Conservation (phyloP, 2,797 vertebrate genomes). For the Dendrocincla tyrannina region DNA sequence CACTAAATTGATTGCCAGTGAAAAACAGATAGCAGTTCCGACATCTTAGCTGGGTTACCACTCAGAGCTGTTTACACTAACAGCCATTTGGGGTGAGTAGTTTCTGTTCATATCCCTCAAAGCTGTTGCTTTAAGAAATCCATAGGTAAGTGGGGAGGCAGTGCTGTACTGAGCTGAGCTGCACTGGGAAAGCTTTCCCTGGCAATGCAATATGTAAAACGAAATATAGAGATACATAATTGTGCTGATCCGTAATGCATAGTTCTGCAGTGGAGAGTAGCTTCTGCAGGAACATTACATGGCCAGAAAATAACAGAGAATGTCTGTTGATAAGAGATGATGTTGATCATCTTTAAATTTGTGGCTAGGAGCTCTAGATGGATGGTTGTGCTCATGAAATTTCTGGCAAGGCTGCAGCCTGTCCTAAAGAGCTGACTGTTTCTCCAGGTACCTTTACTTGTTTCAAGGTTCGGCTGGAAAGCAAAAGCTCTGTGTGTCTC, state of each 20-base stretch:
- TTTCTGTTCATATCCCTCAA: background rate
- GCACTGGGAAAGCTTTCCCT: background rate
- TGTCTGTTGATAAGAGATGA: background rate
- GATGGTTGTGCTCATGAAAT: background rate
- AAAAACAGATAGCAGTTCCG: background rate
- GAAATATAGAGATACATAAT: background rate
- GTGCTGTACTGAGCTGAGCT: background rate
- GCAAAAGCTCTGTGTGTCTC: background rate
- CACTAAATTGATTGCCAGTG: slow-evolving; percentile 6
- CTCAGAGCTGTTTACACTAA: background rate
- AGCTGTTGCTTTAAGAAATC: background rate
- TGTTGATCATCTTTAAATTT: background rate
- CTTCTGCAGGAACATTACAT: background rate
- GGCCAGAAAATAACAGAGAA: background rate
- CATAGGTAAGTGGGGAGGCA: background rate
- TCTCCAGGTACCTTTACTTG: background rate
- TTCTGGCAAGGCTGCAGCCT: background rate
- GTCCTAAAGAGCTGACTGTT: background rate
- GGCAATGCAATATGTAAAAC: background rate
- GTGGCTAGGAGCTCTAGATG: background rate
- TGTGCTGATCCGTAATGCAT: background rate
- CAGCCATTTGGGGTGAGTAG: background rate
- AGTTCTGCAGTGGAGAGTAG: background rate
- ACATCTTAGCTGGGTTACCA: slow-evolving; percentile 34
- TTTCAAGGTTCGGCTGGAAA: background rate